Base-by-base conservation (phyloP, 1,140 invertebrate genomes). In the Glossosoma conforme region DNA sequence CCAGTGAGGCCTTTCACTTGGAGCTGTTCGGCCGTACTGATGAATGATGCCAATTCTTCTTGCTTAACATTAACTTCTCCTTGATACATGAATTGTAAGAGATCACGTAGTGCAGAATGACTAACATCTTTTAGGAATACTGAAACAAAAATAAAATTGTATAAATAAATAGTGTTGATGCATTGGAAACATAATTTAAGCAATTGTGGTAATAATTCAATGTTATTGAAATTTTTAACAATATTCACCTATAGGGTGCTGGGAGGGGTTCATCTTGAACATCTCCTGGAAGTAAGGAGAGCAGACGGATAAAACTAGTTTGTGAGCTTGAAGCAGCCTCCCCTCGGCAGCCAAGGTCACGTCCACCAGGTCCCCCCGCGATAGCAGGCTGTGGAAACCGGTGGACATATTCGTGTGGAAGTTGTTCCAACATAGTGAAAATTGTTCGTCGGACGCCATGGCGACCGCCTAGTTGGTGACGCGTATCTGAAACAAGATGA, bases 41-140 rank as follows among this genome's bases (percentile, higher is more conserved):
- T 80, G 68, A 91, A 89, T 48, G 82, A 81, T 50, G 83, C 79
- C 65, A 91, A 77, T 60, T 89, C 86, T 65, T 89, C 85, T 73
- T 90, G 85, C 61, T 82, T 84, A 60, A 91, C 84, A 75, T 89
- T 89, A 40, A 90, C 87, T 76, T 90, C 86, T 56, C 88, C 88
- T 73, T 85, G 82, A 65, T 91, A 91, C 84, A 91, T 90, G 69
- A 91, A 91, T 63, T 86, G 83, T 61, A 91, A 77, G 60, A 91
- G 77, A 68, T 87, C 83, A 69, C 81, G 82, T 61, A 91, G 69
- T 56, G 87, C 85, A 51, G 77, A 73, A 67, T 85, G 82, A 68
- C 81, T 81, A 65, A 89, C 83, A 68, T 89, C 86, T 75, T 89
- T 88, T 65, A 92, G 77, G 72, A 91, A 89, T 62, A 91, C 85